Evolutionary conservation across 2,113 vertebrate species (phyloP).

Genomic region (Ibidorhyncha struthersii): DNA sequence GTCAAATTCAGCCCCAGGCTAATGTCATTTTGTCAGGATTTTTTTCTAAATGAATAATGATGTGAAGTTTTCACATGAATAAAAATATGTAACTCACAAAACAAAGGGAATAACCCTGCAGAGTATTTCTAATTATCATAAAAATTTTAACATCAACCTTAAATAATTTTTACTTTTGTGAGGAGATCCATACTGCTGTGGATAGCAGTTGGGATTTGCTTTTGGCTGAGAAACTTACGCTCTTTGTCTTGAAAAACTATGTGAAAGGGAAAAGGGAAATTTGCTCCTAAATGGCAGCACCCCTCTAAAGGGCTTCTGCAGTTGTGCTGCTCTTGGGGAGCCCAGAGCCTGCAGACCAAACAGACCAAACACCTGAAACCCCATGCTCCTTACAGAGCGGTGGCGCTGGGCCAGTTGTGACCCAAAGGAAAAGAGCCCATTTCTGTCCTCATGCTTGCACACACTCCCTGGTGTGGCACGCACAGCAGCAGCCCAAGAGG

Average conservation of each 20-base stretch:
- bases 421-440: neutral
- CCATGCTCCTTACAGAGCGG: neutral
- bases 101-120: neutral
- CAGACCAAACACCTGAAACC: neutral
- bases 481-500: neutral
- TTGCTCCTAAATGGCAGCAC: neutral
- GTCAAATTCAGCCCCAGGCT: neutral
- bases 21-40: neutral
- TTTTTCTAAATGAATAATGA: neutral
- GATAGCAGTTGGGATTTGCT: neutral
- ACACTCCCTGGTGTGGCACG: accelerated
- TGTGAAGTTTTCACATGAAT: neutral
- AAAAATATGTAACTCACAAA: neutral
- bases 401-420: neutral
- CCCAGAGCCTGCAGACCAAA: neutral
- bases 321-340: neutral
- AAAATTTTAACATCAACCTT: neutral
- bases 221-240: neutral
- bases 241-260: neutral
- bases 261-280: neutral
- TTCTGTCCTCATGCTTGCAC: neutral
- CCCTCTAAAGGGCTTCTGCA: neutral
- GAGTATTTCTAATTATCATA: neutral
- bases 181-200: neutral
- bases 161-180: neutral